phyloP scores from a whole-genome alignment of 2,797 vertebrate species.

The Helostoma temminkii region DNA sequence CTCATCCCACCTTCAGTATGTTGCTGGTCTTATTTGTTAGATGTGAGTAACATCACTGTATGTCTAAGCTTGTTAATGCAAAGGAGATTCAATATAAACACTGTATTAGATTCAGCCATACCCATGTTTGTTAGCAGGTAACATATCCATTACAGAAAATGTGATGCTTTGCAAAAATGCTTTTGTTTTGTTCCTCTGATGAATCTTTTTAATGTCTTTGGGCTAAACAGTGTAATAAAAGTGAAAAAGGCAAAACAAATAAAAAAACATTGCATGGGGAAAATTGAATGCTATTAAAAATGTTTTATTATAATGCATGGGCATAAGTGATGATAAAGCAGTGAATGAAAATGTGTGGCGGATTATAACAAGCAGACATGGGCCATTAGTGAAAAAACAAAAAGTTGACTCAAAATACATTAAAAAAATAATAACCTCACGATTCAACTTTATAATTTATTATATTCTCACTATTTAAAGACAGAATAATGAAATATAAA shows the following conservation, averaged over 20 bases:
- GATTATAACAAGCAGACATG: neutral
- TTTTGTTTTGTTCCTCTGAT: neutral
- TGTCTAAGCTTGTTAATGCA: too few species aligned
- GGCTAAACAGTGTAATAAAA: slow-evolving; percentile 19
- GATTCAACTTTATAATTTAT: too few species aligned
- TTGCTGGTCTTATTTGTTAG: too few species aligned
- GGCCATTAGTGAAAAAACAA: neutral
- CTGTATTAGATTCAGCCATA: neutral
- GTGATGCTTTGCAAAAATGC: neutral
- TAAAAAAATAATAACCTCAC: too few species aligned
- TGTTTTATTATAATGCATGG: neutral
- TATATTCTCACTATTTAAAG: neutral
- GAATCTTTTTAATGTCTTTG: neutral
- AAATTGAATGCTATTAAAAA: neutral
- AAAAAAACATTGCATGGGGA: neutral
- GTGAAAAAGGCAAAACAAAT: slow-evolving; percentile 5
- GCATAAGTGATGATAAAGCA: neutral
- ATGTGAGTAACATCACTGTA: too few species aligned
- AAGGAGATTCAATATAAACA: too few species aligned
- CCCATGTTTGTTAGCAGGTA: neutral
- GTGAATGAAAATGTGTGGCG: neutral
- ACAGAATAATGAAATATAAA: too few species aligned
- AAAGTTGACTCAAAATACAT: too few species aligned
- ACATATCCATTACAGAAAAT: neutral
- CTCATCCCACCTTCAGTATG: too few species aligned